Conservation (phyloP, 2,113 vertebrate genomes). For the Anolis carolinensis region DNA sequence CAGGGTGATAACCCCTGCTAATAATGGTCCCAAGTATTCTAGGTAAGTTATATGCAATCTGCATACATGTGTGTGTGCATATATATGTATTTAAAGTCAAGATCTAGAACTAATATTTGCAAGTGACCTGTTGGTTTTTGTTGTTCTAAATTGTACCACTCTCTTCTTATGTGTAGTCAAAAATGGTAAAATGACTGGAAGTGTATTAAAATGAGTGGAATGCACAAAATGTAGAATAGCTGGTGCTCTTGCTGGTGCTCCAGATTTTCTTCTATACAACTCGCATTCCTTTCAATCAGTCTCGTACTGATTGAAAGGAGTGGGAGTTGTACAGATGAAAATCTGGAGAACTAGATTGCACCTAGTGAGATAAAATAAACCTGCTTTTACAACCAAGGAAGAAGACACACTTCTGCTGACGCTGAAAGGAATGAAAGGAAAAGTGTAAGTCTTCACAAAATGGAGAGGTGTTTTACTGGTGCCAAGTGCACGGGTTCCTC, state of each 20-base stretch:
- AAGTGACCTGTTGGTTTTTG: not conserved
- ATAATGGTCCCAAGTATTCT: too few species aligned
- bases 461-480: conserved; percentile 50
- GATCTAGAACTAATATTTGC: not conserved
- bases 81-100: not conserved
- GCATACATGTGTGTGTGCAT: too few species aligned
- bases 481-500: conserved; percentile 34
- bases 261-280: too few species aligned
- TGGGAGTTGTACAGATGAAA: not conserved
- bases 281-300: too few species aligned
- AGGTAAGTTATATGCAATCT: too few species aligned
- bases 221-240: not conserved
- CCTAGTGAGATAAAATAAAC: not conserved
- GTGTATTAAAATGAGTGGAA: not conserved
- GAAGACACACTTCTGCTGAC: conserved; percentile 33
- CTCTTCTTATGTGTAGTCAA: not conserved
- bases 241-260: not conserved
- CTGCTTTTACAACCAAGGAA: conserved; percentile 42
- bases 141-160: not conserved
- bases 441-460: conserved; percentile 48
- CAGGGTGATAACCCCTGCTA: too few species aligned
- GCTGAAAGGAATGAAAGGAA: conserved; percentile 55
- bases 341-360: not conserved
- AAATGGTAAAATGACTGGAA: not conserved
- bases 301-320: not conserved